Conservation (phyloP, 2,797 vertebrate genomes). For the Neomorphus geoffroyi region DNA sequence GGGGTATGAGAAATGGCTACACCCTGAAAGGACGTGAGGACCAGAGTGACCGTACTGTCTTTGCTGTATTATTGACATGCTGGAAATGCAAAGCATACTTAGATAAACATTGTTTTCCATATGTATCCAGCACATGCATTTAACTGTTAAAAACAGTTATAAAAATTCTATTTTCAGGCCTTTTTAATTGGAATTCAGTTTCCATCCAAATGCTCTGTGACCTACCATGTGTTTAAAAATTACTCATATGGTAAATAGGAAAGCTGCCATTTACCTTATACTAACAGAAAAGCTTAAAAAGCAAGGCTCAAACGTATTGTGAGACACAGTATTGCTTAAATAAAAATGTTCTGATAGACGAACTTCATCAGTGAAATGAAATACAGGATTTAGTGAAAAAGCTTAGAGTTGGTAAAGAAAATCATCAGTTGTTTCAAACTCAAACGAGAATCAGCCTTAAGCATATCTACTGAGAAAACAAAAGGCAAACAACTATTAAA, state of each 20-base stretch:
- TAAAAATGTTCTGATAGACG: background rate
- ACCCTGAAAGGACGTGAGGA: background rate
- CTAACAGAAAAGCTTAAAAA: background rate
- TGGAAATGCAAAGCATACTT: background rate
- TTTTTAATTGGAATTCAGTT: conserved; percentile 40
- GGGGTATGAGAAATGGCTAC: background rate
- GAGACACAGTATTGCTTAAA: background rate
- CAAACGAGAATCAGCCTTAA: background rate
- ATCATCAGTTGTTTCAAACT: background rate
- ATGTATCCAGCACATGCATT: background rate
- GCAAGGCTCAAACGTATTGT: background rate
- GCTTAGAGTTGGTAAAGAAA: background rate
- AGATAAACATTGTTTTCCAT: background rate
- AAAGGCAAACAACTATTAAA: conserved; percentile 7
- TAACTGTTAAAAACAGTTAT: background rate
- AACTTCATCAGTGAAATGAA: background rate
- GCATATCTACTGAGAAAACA: background rate
- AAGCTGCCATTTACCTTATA: conserved; percentile 1
- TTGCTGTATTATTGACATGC: background rate
- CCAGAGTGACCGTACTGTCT: background rate
- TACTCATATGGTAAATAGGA: conserved; percentile 7
- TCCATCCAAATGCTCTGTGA: conserved; percentile 19
- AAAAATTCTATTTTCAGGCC: background rate
- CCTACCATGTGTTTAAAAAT: conserved; percentile 40
- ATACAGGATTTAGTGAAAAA: background rate